A percentile compares a stretch with the other conserved stretches of the same genome.
These are phyloP conservation scores for Melanotaenia pygmaea DNA, from an alignment of 2,797 vertebrate species.

Conservation along the genomic window DNA sequence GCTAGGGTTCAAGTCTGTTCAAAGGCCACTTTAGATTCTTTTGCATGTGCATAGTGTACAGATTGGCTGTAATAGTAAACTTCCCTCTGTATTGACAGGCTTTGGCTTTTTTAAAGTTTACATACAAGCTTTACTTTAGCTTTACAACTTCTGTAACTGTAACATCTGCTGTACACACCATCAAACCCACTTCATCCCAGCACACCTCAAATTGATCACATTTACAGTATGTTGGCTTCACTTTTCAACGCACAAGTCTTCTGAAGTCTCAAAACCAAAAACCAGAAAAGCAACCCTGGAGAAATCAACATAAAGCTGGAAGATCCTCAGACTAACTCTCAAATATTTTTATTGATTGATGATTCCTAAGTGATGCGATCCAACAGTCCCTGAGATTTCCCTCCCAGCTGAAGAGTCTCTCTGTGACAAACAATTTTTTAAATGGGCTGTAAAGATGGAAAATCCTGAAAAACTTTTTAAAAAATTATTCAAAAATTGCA, in stretches of 20 bases:
- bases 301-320: slow-evolving; percentile 7
- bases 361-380: slow-evolving; percentile 22
- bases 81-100: slow-evolving; percentile 11
- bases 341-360: slow-evolving; percentile 17
- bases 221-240: slow-evolving; percentile 20
- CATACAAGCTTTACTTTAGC: slow-evolving; percentile 7
- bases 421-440: slow-evolving; percentile 15
- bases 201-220: slow-evolving; percentile 3
- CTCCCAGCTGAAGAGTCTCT: slow-evolving; percentile 27
- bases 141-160: neutral
- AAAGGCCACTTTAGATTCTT: slow-evolving; percentile 47
- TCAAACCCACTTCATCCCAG: neutral
- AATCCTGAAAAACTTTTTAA: slow-evolving; percentile 18
- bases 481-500: slow-evolving; percentile 34
- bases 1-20: slow-evolving; percentile 50
- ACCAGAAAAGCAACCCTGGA: neutral
- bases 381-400: slow-evolving; percentile 14
- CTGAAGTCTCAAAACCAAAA: slow-evolving; percentile 24
- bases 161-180: slow-evolving; percentile 3
- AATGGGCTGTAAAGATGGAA: slow-evolving; percentile 11
- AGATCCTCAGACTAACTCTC: slow-evolving; percentile 13
- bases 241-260: slow-evolving; percentile 30
- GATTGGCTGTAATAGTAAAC: slow-evolving; percentile 17
- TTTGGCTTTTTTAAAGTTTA: slow-evolving; percentile 12
- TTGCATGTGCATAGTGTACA: slow-evolving; percentile 21